Conservation (phyloP, 2,888 invertebrate genomes). For the Cheilosia variabilis region DNA sequence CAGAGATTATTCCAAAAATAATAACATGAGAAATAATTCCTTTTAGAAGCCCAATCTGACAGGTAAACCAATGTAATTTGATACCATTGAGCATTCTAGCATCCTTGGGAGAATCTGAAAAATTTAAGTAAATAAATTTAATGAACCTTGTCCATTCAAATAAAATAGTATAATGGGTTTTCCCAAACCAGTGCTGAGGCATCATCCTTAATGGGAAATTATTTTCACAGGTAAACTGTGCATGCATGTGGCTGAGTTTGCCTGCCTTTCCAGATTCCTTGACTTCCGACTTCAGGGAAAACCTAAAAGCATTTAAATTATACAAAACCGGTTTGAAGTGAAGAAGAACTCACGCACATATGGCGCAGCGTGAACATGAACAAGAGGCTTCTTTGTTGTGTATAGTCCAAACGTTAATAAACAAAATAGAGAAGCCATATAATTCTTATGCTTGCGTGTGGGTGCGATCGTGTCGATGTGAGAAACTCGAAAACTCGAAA, state of each 20-base stretch:
- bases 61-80: not conserved
- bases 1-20: no score
- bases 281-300: not conserved
- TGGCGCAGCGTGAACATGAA: no score
- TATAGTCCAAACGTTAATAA: no score
- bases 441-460: no score
- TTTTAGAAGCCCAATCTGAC: no score
- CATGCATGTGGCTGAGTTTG: not conserved
- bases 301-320: no score
- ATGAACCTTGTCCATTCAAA: not conserved
- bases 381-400: no score
- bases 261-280: constrained; percentile 19
- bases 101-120: constrained; percentile 1
- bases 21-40: no score
- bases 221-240: constrained; percentile 25
- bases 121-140: no score
- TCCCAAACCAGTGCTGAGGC: not conserved
- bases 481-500: no score
- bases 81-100: not conserved
- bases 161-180: constrained; percentile 5
- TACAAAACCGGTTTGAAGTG: not conserved
- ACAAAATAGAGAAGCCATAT: no score
- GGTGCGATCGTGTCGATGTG: no score
- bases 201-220: not conserved
- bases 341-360: not conserved